Evolutionary conservation across 2,888 invertebrate genomes (phyloP).

Genomic region (Osmoderma eremita): DNA sequence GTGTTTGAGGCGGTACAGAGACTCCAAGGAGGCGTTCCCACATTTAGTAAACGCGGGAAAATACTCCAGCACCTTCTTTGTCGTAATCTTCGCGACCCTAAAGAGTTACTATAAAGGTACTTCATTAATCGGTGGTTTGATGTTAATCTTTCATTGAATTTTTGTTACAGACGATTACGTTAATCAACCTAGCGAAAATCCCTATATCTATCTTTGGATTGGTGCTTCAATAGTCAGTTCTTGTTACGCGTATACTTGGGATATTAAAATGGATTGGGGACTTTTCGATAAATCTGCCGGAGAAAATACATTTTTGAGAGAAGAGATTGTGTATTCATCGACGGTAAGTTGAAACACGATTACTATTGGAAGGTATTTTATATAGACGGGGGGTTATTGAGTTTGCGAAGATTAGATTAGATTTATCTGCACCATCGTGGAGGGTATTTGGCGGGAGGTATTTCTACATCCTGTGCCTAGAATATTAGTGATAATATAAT

Average conservation of each 20-base stretch:
- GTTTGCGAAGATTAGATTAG: too few species aligned
- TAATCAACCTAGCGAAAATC: conserved; percentile 67
- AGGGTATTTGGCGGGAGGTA: too few species aligned
- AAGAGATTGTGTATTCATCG: conserved; percentile 83
- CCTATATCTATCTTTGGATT: conserved; percentile 78
- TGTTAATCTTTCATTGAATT: neutral
- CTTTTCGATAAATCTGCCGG: conserved; percentile 79
- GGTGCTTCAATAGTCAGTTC: conserved; percentile 75
- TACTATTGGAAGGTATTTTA: too few species aligned
- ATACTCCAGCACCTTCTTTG: conserved; percentile 80
- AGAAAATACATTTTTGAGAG: conserved; percentile 79
- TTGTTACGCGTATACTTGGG: conserved; percentile 85
- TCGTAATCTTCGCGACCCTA: conserved; percentile 70
- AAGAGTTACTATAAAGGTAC: conserved; percentile 59
- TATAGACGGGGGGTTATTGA: too few species aligned
- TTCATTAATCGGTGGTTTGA: neutral
- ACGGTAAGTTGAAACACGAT: conserved; percentile 66
- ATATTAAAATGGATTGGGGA: conserved; percentile 92
- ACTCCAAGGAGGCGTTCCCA: conserved; percentile 80
- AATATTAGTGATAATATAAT: too few species aligned
- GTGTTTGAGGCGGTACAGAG: conserved; percentile 83
- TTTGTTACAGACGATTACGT: conserved; percentile 66
- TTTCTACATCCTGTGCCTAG: too few species aligned
- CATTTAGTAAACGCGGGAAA: conserved; percentile 88
- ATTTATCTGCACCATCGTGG: too few species aligned